phyloP scores from a whole-genome alignment of 1,140 invertebrate genomes.

The Antheraea pernyi region DNA sequence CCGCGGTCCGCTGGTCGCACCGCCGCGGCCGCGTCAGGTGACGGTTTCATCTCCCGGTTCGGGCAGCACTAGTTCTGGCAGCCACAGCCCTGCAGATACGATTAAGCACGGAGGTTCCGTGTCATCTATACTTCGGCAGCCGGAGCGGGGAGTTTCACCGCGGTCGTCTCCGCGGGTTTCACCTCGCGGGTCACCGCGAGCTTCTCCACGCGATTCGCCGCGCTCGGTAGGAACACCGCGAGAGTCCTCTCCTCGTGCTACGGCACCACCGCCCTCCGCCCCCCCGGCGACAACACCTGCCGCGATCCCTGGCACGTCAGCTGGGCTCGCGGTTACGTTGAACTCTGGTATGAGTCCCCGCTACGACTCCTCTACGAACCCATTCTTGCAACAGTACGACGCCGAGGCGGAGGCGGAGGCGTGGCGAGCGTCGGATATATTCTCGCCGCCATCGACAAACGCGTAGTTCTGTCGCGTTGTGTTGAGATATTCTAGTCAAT shows the following conservation, averaged over 20 bases:
- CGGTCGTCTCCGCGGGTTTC: conserved; percentile 51
- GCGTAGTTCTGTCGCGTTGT: conserved; percentile 63
- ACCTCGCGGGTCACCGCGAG: conserved; percentile 65
- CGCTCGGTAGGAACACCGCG: conserved; percentile 48
- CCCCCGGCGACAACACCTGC: conserved; percentile 72
- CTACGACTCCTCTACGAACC: conserved; percentile 80
- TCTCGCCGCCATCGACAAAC: conserved; percentile 68
- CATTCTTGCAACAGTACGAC: conserved; percentile 81
- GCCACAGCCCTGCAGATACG: conserved; percentile 83
- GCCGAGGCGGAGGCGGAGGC: conserved; percentile 65
- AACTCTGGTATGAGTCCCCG: conserved; percentile 70
- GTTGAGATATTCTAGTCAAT: conserved; percentile 78
- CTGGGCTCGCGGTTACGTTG: conserved; percentile 80
- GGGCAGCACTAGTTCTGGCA: conserved; percentile 84
- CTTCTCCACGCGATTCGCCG: conserved; percentile 52
- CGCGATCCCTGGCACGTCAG: conserved; percentile 80
- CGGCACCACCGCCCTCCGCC: conserved; percentile 61
- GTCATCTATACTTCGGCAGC: conserved; percentile 73
- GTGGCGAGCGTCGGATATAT: conserved; percentile 70
- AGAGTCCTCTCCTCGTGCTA: conserved; percentile 50
- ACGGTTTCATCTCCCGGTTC: conserved; percentile 87
- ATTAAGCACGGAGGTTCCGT: conserved; percentile 81
- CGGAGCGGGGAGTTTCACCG: conserved; percentile 45
- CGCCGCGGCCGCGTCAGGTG: conserved; percentile 81
- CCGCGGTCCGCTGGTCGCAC: conserved; percentile 73